Conservation (phyloP, 2,113 vertebrate species). For the Lycaon pictus region DNA sequence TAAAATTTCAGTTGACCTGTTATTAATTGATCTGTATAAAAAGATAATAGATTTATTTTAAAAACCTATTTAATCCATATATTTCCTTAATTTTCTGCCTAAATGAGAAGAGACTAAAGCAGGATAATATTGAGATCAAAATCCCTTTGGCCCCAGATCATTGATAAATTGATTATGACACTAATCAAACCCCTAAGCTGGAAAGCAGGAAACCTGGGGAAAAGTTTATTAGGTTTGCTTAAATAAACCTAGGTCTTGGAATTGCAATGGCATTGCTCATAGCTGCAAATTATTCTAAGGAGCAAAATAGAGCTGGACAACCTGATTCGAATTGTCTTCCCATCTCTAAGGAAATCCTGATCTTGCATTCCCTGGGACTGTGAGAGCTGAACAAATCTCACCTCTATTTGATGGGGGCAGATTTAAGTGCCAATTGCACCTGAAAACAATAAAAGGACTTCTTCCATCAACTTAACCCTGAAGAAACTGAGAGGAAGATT, state of each 20-base stretch:
- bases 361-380: not conserved
- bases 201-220: slow-evolving; percentile 28
- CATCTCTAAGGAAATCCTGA: slow-evolving; percentile 8
- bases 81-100: slow-evolving; percentile 59
- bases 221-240: slow-evolving; percentile 63
- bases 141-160: slow-evolving; percentile 25
- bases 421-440: not conserved
- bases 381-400: not conserved
- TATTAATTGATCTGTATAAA: slow-evolving; percentile 30
- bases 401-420: not conserved
- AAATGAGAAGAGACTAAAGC: not conserved
- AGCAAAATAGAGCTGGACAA: not conserved
- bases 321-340: not conserved
- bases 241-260: slow-evolving; percentile 2
- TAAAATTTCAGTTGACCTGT: not conserved
- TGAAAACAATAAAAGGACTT: not conserved
- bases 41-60: slow-evolving; percentile 37
- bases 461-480: not conserved
- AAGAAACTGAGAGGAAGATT: not conserved
- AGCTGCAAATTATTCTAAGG: not conserved
- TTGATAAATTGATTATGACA: slow-evolving; percentile 72
- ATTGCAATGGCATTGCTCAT: not conserved
- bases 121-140: slow-evolving; percentile 67
- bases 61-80: slow-evolving; percentile 47
- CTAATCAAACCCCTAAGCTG: slow-evolving; percentile 17